Evolutionary conservation across 2,888 invertebrate genomes (phyloP).

Genomic region (Plusia festucae): DNA sequence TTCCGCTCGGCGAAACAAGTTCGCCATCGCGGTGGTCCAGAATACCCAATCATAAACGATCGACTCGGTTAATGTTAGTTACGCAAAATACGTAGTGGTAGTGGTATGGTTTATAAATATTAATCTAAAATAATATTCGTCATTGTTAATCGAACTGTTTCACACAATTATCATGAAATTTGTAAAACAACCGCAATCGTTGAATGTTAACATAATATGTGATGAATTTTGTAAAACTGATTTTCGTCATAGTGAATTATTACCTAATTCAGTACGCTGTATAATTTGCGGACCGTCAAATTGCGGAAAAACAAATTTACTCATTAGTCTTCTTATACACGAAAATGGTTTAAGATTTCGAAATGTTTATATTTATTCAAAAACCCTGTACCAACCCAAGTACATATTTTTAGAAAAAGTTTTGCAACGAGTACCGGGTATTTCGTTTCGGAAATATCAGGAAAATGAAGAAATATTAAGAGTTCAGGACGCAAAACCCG

Average conservation of each 20-base stretch:
- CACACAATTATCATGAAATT: not conserved
- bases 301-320: not conserved
- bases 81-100: too few species aligned
- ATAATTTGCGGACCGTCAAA: not conserved
- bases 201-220: not conserved
- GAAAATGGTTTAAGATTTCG: slow-evolving; percentile 1
- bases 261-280: not conserved
- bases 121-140: too few species aligned
- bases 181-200: not conserved
- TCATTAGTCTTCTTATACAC: not conserved
- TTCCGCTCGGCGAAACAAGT: too few species aligned
- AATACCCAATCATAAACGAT: too few species aligned
- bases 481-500: slow-evolving; percentile 26
- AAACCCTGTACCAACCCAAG: slow-evolving; percentile 1
- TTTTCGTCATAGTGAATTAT: not conserved
- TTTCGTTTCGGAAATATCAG: not conserved
- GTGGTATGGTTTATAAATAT: too few species aligned
- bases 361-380: slow-evolving; percentile 5
- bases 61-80: too few species aligned
- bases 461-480: not conserved
- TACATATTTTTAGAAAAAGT: slow-evolving; percentile 1
- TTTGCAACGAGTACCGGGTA: not conserved
- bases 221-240: not conserved
- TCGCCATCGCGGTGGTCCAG: too few species aligned
- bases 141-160: too few species aligned